Evolutionary conservation across 2,113 vertebrate species (phyloP).

Genomic region (Periophthalmus modestus): DNA sequence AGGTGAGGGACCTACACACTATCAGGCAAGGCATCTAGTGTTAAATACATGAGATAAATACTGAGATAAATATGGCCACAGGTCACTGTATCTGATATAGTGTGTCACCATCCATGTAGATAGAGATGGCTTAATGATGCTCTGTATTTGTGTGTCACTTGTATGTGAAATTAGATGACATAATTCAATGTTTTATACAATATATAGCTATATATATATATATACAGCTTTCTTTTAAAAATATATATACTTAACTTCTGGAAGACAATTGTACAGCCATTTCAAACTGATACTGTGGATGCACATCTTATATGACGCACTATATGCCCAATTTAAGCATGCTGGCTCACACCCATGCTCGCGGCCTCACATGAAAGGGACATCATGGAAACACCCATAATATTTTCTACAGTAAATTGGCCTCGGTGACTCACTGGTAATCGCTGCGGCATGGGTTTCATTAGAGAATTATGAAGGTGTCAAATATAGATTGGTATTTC

Average conservation of each 20-base stretch:
- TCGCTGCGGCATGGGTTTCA: conserved; percentile 12
- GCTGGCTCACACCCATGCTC: conserved; percentile 34
- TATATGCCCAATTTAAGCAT: conserved; percentile 13
- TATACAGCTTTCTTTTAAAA: not conserved
- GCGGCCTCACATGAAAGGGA: conserved; percentile 17
- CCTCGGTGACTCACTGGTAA: conserved; percentile 34
- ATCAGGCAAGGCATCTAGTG: not conserved
- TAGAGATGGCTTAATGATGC: too few relatives aligned
- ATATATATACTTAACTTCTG: not conserved
- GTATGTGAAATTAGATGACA: too few relatives aligned
- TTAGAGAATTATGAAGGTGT: conserved; percentile 7
- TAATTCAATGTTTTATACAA: not conserved
- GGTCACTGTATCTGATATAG: not conserved
- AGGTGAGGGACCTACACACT: not conserved
- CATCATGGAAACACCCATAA: conserved; percentile 44
- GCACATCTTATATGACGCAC: conserved; percentile 29
- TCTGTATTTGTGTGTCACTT: not conserved
- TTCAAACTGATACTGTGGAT: conserved; percentile 5
- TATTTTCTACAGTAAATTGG: conserved; percentile 5
- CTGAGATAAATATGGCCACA: not conserved
- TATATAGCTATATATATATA: too few relatives aligned
- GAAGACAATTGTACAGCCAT: not conserved
- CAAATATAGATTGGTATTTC: not conserved
- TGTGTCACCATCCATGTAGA: too few relatives aligned
- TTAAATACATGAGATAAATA: not conserved